Evolutionary conservation across 2,888 invertebrate genomes (phyloP), one percentile per base, ranked within the genome.

Genomic region (Cephonodes hylas): DNA sequence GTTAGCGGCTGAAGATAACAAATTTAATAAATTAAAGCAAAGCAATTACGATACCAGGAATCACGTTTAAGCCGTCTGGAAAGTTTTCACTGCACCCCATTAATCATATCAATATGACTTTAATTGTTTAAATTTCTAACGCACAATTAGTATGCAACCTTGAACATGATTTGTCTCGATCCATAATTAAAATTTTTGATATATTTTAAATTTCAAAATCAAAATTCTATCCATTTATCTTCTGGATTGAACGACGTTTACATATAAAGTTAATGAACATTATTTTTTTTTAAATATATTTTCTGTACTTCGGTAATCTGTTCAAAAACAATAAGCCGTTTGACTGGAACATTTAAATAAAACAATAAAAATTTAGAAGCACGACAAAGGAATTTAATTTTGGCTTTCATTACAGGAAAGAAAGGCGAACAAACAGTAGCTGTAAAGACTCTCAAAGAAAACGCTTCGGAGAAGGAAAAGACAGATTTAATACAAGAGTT

Each of bases 361-460:
- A n/a, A n/a, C n/a, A n/a, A n/a, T n/a, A n/a, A n/a, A n/a, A n/a
- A n/a, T n/a, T n/a, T n/a, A n/a, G n/a, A n/a, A n/a, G n/a, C n/a
- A n/a, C n/a, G n/a, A n/a, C n/a, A n/a, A n/a, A n/a, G n/a, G n/a
- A n/a, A n/a, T n/a, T n/a, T n/a, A n/a, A n/a, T 22, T 15, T 20
- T 44, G 8, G 18, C 8, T 7, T 38, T 57, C 45, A 60, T 56
- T 59, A 13, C 84, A 95, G 95, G 95, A 27, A 93, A 93, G 69
- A 95, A 96, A 77, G 96, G 96, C 1, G 93, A 96, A 45, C 94
- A 95, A 38, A 96, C 96, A 0, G 98, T 98, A 0, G 98, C 98
- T 13, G 98, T 98, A 42, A 98, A 98, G 88, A 98, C 98, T 0
- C 91, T 98, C n/a, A 98, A 98, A 89, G 98, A 97, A 83, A 97